These are phyloP conservation scores for Chlorops oryzae DNA, from an alignment of 1,140 invertebrate genomes.

Conservation along the genomic window DNA sequence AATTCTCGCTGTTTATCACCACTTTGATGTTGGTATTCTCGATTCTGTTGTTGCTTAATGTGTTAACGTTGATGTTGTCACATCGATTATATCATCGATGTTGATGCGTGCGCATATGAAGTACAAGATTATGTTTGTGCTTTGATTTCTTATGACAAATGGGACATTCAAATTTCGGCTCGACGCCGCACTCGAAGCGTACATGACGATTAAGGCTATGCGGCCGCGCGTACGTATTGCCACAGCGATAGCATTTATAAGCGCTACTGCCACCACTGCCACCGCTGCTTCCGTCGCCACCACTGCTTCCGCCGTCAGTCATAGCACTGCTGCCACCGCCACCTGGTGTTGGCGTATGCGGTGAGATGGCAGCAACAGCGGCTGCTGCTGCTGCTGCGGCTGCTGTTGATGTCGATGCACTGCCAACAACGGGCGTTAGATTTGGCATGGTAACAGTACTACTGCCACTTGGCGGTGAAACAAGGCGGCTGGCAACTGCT, in stretches of 20 bases:
- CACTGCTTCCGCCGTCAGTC: conserved; percentile 3
- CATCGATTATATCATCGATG: conserved; percentile 47
- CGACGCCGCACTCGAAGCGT: conserved; percentile 60
- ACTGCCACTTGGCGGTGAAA: too few relatives aligned
- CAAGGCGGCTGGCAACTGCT: background rate
- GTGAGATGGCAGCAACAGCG: too few relatives aligned
- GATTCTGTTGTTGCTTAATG: background rate
- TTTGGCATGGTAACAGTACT: too few relatives aligned
- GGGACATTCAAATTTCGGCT: conserved; percentile 55
- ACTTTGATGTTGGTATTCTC: conserved; percentile 1
- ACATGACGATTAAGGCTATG: conserved; percentile 60
- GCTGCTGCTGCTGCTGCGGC: too few relatives aligned
- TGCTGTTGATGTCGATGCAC: too few relatives aligned
- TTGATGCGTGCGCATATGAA: conserved; percentile 54
- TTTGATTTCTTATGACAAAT: conserved; percentile 57
- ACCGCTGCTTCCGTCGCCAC: conserved; percentile 14
- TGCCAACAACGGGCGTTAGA: too few relatives aligned
- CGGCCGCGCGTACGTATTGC: conserved; percentile 54
- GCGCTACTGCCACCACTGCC: conserved; percentile 27
- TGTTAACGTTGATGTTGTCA: background rate
- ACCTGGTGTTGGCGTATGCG: too few relatives aligned
- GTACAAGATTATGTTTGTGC: conserved; percentile 54
- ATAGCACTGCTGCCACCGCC: conserved; percentile 10
- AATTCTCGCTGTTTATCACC: too few relatives aligned
- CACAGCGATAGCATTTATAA: conserved; percentile 52